phyloP scores from a whole-genome alignment of 2,797 vertebrate genomes.

The Sparidentex hasta region DNA sequence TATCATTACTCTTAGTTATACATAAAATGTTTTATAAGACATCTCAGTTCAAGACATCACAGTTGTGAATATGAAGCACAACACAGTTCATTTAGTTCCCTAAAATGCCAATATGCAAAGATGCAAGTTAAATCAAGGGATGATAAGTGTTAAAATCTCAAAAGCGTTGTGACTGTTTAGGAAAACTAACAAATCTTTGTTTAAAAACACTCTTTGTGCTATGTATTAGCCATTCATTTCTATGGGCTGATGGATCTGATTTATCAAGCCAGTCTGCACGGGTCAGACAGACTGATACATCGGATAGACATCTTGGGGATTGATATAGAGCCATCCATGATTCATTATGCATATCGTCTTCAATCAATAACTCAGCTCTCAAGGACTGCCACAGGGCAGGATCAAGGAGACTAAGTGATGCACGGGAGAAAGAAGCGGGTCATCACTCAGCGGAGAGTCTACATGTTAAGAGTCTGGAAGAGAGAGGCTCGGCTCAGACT shows the following conservation, averaged over 20 bases:
- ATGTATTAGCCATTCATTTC: constrained; percentile 1
- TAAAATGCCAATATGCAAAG: background rate
- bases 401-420: constrained; percentile 54
- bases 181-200: background rate
- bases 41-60: no score
- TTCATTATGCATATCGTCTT: constrained; percentile 56
- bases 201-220: background rate
- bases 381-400: constrained; percentile 32
- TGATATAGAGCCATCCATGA: constrained; percentile 37
- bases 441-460: constrained; percentile 23
- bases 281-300: constrained; percentile 22
- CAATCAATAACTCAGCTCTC: constrained; percentile 54
- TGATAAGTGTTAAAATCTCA: background rate
- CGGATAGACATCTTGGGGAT: constrained; percentile 6
- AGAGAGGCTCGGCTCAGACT: constrained; percentile 1
- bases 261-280: background rate
- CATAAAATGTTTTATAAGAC: background rate
- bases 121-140: background rate
- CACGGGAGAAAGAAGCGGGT: constrained; percentile 12
- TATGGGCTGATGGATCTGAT: constrained; percentile 2
- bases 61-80: no score
- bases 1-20: background rate
- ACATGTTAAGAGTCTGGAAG: background rate
- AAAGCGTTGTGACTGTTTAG: background rate
- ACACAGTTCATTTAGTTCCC: background rate